phyloP scores from a whole-genome alignment of 1,140 invertebrate species.

The Heliconius melpomene region DNA sequence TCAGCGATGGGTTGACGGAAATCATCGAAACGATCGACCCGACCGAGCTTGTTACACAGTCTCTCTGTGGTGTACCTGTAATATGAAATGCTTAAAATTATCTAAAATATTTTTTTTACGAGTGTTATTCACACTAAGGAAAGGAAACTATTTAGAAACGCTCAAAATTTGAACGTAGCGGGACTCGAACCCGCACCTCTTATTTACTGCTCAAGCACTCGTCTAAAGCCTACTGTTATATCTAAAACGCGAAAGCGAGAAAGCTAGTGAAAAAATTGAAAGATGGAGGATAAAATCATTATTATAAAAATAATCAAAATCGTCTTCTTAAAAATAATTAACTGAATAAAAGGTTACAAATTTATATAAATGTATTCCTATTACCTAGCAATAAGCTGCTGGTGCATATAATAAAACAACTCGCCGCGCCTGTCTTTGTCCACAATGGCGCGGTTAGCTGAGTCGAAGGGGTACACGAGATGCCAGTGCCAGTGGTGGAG shows the following conservation, averaged over 20 bases:
- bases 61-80: constrained; percentile 82
- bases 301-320: too few species aligned
- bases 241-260: too few species aligned
- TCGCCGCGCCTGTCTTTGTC: constrained; percentile 87
- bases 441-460: constrained; percentile 81
- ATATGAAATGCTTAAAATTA: constrained; percentile 22
- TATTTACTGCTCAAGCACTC: too few species aligned
- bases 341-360: too few species aligned
- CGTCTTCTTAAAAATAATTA: too few species aligned
- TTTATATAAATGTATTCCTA: background rate
- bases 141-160: too few species aligned
- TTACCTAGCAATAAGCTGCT: constrained; percentile 84
- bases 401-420: constrained; percentile 90
- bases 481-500: constrained; percentile 94
- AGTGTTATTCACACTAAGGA: too few species aligned
- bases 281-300: too few species aligned
- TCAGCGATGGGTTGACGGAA: constrained; percentile 79
- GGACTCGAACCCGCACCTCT: background rate
- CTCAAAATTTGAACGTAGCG: too few species aligned
- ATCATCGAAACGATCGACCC: constrained; percentile 74
- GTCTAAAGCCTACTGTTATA: too few species aligned
- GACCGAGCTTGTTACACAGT: constrained; percentile 80
- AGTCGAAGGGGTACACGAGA: constrained; percentile 88
- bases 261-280: too few species aligned
- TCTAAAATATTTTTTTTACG: background rate